A percentile compares a stretch with the other conserved stretches of the same genome.
Evolutionary conservation across 1,140 invertebrate species (phyloP).

Genomic region (Hormaphis cornu): DNA sequence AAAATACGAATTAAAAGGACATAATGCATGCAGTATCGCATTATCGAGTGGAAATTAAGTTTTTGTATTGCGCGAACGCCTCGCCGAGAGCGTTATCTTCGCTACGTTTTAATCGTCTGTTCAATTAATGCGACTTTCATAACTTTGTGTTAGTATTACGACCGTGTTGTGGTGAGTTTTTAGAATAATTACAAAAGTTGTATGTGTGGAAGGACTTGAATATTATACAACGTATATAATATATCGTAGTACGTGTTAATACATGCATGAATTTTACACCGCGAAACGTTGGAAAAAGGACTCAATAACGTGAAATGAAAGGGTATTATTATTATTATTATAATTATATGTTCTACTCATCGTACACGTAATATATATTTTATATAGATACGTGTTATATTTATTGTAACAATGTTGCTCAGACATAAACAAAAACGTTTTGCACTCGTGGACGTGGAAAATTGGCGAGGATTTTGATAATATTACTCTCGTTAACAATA

Average conservation of each 20-base stretch:
- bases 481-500: too few relatives aligned
- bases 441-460: too few relatives aligned
- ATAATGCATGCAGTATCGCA: neutral
- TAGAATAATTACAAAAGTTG: too few relatives aligned
- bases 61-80: neutral
- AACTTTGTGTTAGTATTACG: neutral
- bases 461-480: too few relatives aligned
- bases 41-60: neutral
- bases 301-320: neutral
- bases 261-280: too few relatives aligned
- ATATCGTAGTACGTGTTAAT: neutral
- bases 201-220: too few relatives aligned
- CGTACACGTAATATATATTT: too few relatives aligned
- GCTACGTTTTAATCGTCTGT: neutral
- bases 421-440: too few relatives aligned
- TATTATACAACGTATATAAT: neutral
- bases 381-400: too few relatives aligned
- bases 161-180: neutral
- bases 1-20: too few relatives aligned
- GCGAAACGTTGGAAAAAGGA: neutral
- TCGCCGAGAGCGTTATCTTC: neutral
- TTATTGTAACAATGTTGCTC: too few relatives aligned
- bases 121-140: slow-evolving; percentile 2
- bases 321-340: neutral
- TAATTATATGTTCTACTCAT: too few relatives aligned